Percentiles rank a stretch among this genome's conserved stretches.
Evolutionary conservation across 2,888 invertebrate genomes (phyloP).

Genomic region (Eilema depressum): DNA sequence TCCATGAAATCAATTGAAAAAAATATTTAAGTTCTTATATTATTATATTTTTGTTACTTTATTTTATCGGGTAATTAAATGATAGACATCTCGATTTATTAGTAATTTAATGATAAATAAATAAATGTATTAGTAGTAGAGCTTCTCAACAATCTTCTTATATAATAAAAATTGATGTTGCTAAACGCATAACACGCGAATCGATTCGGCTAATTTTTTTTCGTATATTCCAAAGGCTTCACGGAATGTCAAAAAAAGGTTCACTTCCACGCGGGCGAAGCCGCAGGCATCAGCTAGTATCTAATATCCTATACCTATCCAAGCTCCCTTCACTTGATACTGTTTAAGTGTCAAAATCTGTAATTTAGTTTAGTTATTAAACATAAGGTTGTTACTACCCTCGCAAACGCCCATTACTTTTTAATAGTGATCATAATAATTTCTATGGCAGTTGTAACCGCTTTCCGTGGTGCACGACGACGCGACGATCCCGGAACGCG

Average conservation of each 20-base stretch:
- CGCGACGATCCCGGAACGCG: neutral
- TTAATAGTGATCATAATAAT: constrained; percentile 34
- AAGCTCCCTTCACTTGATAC: neutral
- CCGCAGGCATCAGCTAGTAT: no score
- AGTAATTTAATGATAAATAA: no score
- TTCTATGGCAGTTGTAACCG: constrained; percentile 28
- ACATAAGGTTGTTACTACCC: constrained; percentile 23
- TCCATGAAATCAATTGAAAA: neutral
- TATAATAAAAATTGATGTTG: no score
- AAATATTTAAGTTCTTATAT: neutral
- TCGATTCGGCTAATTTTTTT: no score
- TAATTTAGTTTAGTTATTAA: constrained; percentile 11
- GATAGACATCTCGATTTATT: neutral
- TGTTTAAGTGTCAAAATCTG: neutral
- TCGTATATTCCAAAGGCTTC: no score
- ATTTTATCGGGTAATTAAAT: neutral
- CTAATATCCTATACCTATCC: no score
- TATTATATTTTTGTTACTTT: no score
- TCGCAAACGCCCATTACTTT: constrained; percentile 37
- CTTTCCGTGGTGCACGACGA: constrained; percentile 2
- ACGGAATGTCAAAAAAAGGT: no score
- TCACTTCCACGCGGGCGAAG: no score
- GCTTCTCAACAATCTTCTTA: no score
- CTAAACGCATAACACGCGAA: no score
- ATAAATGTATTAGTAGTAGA: no score